Base-by-base conservation (phyloP, 2,888 invertebrate genomes). In the Leucophenga montana region DNA sequence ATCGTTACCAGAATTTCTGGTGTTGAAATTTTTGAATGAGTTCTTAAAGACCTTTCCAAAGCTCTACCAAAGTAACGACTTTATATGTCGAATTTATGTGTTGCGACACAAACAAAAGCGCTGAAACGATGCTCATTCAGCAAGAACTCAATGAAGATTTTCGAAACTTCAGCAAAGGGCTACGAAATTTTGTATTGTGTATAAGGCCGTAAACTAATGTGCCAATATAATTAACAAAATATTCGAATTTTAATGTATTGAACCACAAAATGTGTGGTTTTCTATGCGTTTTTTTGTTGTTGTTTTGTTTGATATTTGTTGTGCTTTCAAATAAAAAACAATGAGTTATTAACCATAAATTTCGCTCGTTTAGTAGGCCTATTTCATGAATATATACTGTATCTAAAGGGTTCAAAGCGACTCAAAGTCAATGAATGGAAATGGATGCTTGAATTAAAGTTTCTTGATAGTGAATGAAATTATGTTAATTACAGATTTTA, bases 191-290 rank as follows among this genome's bases (percentile, higher is more conserved):
- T 39, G 8, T 39, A 39, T 39, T 39, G 3, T 11, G 27, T 39
- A 1, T 8, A 8, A 50, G n/a, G 50, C 50, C 1, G 16, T 50
- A 39, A 39, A 39, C 39, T 82, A 80, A 78, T 78, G 76, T 77
- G 76, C 70, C 71, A 78, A 74, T 39, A 39, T 76, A 84, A 81
- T 81, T 81, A 84, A 81, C 77, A 74, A 75, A 80, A 74, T 74
- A 75, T 80, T 82, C 9, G 76, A 76, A 77, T 83, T 82, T 64
- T 48, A 72, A 75, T 73, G 82, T 73, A 53, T 67, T 68, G 11
- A 39, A 39, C 39, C 67, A 74, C 71, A 79, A 75, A 78, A 68
- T 44, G 20, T 62, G 61, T 44, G 39, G 44, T 27, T 27, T 27
- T 27, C 27, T 27, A 39, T 33, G 33, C 33, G 8, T 5, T 5